A percentile compares a stretch with the other conserved stretches of the same genome.
Conservation (phyloP, 2,113 vertebrate genomes). For the Falco punctatus region DNA sequence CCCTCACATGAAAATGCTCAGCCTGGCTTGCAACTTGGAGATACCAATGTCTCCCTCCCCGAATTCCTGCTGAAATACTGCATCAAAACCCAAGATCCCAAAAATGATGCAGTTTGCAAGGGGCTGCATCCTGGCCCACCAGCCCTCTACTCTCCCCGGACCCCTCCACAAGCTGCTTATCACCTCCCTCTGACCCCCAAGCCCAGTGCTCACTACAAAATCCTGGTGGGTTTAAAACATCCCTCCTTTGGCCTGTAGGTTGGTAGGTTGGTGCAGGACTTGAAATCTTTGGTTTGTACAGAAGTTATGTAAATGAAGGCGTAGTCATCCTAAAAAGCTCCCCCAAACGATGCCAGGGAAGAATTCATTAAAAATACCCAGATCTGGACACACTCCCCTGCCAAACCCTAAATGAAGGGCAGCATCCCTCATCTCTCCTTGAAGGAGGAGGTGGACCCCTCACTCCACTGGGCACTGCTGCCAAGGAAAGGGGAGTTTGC, state of each 20-base stretch:
- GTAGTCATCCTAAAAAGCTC: neutral
- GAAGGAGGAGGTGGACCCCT: neutral
- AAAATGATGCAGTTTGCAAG: rapidly evolving
- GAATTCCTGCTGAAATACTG: neutral
- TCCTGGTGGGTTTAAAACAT: neutral
- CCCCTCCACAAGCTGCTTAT: neutral
- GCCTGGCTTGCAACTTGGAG: neutral
- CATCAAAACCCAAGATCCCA: neutral
- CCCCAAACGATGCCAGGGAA: neutral
- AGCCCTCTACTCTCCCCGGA: neutral
- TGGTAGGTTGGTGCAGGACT: neutral
- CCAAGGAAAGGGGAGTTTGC: neutral
- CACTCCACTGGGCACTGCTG: neutral
- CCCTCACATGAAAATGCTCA: neutral
- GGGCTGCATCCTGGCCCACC: rapidly evolving
- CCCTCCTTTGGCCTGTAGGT: neutral
- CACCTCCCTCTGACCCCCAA: neutral
- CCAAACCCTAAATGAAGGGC: neutral
- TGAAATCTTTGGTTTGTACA: slow-evolving; percentile 61
- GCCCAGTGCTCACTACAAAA: neutral
- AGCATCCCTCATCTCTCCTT: neutral
- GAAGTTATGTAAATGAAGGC: neutral
- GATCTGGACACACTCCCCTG: neutral
- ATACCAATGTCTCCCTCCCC: neutral
- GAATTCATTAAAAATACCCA: neutral